phyloP scores from a whole-genome alignment of 2,797 vertebrate species.

The Leontopithecus rosalia region DNA sequence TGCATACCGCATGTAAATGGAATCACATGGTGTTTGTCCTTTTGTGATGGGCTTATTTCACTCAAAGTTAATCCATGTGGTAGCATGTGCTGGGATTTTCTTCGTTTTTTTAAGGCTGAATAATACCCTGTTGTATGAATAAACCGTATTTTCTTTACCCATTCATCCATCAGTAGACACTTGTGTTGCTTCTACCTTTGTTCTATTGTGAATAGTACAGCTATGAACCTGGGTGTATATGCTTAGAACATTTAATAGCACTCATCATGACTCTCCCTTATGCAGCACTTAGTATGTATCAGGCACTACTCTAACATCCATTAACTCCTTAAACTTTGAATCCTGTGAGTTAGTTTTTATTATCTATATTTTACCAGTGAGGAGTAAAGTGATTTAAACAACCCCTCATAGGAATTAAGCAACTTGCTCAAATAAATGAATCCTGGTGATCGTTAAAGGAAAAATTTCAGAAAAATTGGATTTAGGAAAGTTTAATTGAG shows the following conservation, averaged over 20 bases:
- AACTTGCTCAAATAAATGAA: neutral
- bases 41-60: neutral
- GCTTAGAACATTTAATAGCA: neutral
- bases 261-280: neutral
- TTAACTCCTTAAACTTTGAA: neutral
- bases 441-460: neutral
- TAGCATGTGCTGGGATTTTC: neutral
- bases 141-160: neutral
- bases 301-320: neutral
- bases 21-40: neutral
- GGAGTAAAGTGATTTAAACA: neutral
- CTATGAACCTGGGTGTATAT: neutral
- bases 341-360: neutral
- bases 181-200: neutral
- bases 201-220: neutral
- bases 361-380: neutral
- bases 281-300: neutral
- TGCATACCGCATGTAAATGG: neutral
- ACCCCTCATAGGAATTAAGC: neutral
- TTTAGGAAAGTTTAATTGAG: neutral
- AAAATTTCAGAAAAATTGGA: neutral
- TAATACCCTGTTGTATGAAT: neutral
- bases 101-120: neutral
- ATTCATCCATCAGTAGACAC: too few species aligned
- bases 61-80: neutral